A percentile compares a stretch with the other conserved stretches of the same genome.
These are phyloP conservation scores for Cerceris ruficornis DNA, from an alignment of 2,888 invertebrate species.

Conservation along the genomic window DNA sequence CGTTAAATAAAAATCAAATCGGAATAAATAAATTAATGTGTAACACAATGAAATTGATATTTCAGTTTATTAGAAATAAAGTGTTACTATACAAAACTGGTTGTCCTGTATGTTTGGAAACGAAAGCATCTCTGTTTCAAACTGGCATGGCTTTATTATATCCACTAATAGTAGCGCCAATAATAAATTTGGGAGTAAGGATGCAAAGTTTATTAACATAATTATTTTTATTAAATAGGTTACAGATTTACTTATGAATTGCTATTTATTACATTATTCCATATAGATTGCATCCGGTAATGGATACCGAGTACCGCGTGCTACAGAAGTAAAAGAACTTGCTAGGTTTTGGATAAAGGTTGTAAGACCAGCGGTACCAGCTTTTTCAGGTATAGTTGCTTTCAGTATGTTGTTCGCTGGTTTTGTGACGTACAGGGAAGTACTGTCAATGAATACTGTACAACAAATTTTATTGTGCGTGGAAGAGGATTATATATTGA, in stretches of 20 bases:
- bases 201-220: slow-evolving; percentile 81
- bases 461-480: no score
- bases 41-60: background rate
- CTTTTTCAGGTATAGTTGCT: slow-evolving; percentile 87
- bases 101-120: slow-evolving; percentile 87
- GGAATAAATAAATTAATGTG: background rate
- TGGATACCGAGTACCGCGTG: no score
- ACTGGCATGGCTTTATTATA: slow-evolving; percentile 83
- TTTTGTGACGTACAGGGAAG: no score
- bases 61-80: slow-evolving; percentile 84
- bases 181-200: slow-evolving; percentile 85
- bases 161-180: slow-evolving; percentile 85
- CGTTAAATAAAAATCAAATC: background rate
- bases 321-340: no score
- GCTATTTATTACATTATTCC: no score
- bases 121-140: slow-evolving; percentile 84
- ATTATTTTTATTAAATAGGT: slow-evolving; percentile 82
- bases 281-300: no score
- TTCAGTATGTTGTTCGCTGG: slow-evolving; percentile 48
- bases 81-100: slow-evolving; percentile 84
- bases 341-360: no score
- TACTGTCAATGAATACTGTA: no score
- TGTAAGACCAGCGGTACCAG: slow-evolving; percentile 75
- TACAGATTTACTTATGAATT: no score
- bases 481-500: no score